Evolutionary conservation across 92 coral and sea anemone species (phyloP).

Genomic region (Virgularia gustaviana): DNA sequence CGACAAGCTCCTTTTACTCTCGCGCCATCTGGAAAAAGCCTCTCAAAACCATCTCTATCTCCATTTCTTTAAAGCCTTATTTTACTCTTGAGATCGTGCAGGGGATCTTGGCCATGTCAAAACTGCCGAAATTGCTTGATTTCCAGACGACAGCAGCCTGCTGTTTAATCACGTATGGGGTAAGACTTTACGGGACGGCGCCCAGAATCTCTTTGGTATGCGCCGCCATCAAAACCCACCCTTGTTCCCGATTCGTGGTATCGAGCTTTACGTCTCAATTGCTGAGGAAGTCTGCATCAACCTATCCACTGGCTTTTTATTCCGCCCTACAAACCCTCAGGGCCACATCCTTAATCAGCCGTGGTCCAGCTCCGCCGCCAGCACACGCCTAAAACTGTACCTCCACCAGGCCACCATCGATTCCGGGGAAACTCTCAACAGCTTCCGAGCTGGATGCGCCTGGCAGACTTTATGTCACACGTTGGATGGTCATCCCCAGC

Average conservation of each 20-base stretch:
- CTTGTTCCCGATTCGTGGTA: constrained; percentile 50
- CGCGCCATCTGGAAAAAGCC: no score
- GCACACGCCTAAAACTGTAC: constrained; percentile 20
- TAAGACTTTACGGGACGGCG: no score
- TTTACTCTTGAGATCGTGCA: constrained; percentile 38
- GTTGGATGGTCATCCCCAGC: constrained; percentile 34
- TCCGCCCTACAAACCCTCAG: constrained; percentile 42
- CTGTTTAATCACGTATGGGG: constrained; percentile 46
- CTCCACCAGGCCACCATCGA: not conserved
- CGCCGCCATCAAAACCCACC: constrained; percentile 44
- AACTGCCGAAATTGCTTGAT: constrained; percentile 32
- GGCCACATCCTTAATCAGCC: constrained; percentile 25
- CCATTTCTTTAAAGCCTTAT: constrained; percentile 20
- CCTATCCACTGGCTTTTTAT: constrained; percentile 28
- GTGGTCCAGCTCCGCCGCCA: constrained; percentile 26
- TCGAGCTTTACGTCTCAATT: constrained; percentile 39
- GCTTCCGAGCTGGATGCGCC: constrained; percentile 40
- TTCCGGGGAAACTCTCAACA: constrained; percentile 38
- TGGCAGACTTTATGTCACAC: constrained; percentile 45
- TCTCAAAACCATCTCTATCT: no score
- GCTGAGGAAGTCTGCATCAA: constrained; percentile 20
- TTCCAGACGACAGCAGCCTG: constrained; percentile 42
- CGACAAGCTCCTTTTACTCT: no score
- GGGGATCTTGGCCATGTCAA: constrained; percentile 35
- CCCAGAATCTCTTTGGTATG: constrained; percentile 39